Base-by-base conservation (phyloP, 1,140 invertebrate genomes). In the Heliconius hermathena region DNA sequence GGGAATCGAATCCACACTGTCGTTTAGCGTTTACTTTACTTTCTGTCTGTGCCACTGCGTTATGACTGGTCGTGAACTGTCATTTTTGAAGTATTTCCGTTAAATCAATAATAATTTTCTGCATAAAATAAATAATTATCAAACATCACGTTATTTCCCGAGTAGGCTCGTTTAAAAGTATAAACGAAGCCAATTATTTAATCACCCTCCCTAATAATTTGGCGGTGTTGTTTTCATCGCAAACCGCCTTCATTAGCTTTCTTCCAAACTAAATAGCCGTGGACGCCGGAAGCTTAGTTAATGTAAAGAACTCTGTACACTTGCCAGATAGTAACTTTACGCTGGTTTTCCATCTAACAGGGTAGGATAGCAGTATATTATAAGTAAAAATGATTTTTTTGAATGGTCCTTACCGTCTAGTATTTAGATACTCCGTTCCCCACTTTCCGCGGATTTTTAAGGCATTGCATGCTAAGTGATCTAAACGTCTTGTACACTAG, bases 221-320 rank as follows among this genome's bases (percentile, higher is more conserved):
- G 54, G 73, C 36, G 8, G 70, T 38, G 71, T 78, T 83, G 82
- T 86, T 83, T 81, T 74, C 73, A 73, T 77, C 70, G 75, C 46
- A 57, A 78, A 81, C 81, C 79, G 80, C 76, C 79, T 83, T 83
- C 85, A 89, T 89, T 90, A 86, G 83, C 76, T 84, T 83, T 83
- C 80, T 86, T 85, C 72, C 20, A 78, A 81, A 80, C 76, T 83
- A 82, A 83, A 86, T 76, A 84, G 73, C 66, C 16, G 60, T 72
- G 78, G 74, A 76, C 71, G 72, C 54, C 71, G 71, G 71, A 74
- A 77, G 72, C 38, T 72, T 57, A 11, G 20, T 29, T 72, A 72
- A 66, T 52, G 52, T 66, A 71, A 74, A 26, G 46, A 73, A 60
- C 33, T 22, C 52, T 52, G n/a, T 60, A 81, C 36, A 78, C 46